Evolutionary conservation across 2,888 invertebrate genomes (phyloP), one percentile per base, ranked within the genome.

Genomic region (Selenia dentaria): DNA sequence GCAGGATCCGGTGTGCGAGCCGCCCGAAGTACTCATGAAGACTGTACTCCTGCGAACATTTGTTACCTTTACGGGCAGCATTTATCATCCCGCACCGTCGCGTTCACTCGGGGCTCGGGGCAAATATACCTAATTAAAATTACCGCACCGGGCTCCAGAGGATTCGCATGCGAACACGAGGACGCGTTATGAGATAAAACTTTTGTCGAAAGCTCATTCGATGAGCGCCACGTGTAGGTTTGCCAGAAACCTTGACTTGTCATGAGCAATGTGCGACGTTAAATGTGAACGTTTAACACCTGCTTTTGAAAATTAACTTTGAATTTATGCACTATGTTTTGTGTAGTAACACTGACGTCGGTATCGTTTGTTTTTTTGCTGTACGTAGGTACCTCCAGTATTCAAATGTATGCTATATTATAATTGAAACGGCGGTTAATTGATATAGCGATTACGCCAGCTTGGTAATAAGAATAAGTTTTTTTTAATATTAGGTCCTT

Each of bases 81-180:
- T 86, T 83, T 80, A 82, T 83, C 76, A 83, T 71, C 60, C 54
- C 57, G 67, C 74, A 53, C 65, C 61, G 62, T 67, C 6, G 6
- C 24, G 18, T 22, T 16, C 47, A 66, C 70, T 66, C 67, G 61
- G 59, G 64, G 13, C 31, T 31, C 37, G 29, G 10, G 72, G 74
- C 78, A 81, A 84, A 84, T 82, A 83, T 80, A 79, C 77, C 86
- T 87, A 86, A 87, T 87, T 87, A 87, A 86, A 87, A 87, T 85
- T 83, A 82, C 80, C 83, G 70, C 82, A 79, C 79, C 71, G 70
- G 62, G 62, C 76, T 72, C 69, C 51, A 51, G 72, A 74, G 76
- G 64, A 67, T 77, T 72, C 62, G 60, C 71, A 67, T 67, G 69
- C 62, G 67, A 72, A 73, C 67, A 65, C 59, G 69, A 74, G 79